Evolutionary conservation across 2,113 vertebrate genomes (phyloP).

Genomic region (Rhineura floridana): DNA sequence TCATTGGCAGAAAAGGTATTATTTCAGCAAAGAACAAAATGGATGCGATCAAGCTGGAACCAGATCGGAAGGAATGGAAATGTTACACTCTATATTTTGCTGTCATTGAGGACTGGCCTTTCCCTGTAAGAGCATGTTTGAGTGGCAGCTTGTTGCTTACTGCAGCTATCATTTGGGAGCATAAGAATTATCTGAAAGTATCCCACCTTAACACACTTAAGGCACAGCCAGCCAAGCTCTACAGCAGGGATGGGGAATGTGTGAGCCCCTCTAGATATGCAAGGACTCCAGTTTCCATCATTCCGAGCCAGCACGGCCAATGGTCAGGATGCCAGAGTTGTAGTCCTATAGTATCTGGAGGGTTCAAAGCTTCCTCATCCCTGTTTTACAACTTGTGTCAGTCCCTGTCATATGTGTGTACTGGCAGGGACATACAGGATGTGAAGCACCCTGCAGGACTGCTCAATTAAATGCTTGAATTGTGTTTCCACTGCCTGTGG

Average conservation of each 20-base stretch:
- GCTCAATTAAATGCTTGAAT: neutral
- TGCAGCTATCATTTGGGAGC: neutral
- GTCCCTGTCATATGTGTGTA: neutral
- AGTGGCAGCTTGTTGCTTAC: neutral
- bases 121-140: neutral
- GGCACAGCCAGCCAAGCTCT: neutral
- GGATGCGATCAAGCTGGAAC: neutral
- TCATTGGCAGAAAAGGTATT: neutral
- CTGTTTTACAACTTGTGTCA: too few relatives aligned
- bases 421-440: neutral
- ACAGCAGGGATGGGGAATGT: too few relatives aligned
- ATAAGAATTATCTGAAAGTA: neutral
- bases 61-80: neutral
- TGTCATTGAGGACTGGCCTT: neutral
- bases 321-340: too few relatives aligned
- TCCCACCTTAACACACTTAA: neutral
- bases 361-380: too few relatives aligned
- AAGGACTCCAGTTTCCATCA: too few relatives aligned
- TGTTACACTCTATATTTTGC: neutral
- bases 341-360: too few relatives aligned
- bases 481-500: neutral
- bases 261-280: too few relatives aligned
- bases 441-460: neutral
- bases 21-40: neutral
- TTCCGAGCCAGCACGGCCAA: too few relatives aligned